Conservation (phyloP, 2,888 invertebrate genomes). For the Mesochorus sp. region DNA sequence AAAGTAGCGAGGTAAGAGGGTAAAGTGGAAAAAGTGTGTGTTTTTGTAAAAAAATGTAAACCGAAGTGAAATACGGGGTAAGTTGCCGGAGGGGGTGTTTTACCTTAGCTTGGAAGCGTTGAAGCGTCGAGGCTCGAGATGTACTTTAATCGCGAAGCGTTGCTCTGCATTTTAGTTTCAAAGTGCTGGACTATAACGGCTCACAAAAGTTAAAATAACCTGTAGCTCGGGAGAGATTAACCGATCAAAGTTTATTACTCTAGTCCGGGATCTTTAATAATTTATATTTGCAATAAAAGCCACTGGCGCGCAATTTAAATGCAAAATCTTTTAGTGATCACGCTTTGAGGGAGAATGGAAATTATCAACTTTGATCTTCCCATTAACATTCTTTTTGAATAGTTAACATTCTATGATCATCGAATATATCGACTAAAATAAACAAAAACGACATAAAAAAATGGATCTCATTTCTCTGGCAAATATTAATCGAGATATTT, state of each 20-base stretch:
- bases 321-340: no score
- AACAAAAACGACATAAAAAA: no score
- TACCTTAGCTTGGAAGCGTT: conserved; percentile 24
- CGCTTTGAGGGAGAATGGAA: no score
- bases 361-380: no score
- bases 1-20: background rate
- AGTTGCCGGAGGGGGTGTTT: conserved; percentile 26
- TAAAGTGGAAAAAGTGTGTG: background rate
- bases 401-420: no score
- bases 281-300: background rate
- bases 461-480: no score
- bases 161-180: conserved; percentile 34
- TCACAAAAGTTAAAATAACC: conserved; percentile 38
- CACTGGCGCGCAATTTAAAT: no score
- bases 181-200: conserved; percentile 24
- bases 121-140: conserved; percentile 40
- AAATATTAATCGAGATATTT: no score
- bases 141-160: conserved; percentile 44
- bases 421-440: no score
- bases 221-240: conserved; percentile 26
- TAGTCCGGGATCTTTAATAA: background rate
- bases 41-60: conserved; percentile 9
- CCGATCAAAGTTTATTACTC: conserved; percentile 24
- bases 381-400: no score
- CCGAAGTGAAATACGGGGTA: background rate